Evolutionary conservation across 1,140 invertebrate species (phyloP), one percentile per base, ranked within the genome.

Genomic region (Idris sp.): DNA sequence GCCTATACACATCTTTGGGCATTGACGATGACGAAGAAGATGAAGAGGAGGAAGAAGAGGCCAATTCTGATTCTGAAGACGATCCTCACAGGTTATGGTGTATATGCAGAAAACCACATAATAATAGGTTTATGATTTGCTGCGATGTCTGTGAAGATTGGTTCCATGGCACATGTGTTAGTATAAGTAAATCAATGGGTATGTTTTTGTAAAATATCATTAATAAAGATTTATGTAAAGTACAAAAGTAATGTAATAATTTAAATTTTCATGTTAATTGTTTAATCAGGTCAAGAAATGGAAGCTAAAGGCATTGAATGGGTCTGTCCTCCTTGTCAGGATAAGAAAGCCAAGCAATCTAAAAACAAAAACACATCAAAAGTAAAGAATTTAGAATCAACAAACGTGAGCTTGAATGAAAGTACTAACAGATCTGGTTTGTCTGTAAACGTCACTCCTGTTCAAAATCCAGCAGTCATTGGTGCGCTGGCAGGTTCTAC

Each of bases 121-220:
- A 97, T 79, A 97, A 98, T 87, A 90, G 96, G 19, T 98, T 98
- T 84, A 99, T 99, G 97, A 98, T 99, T 80, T 97, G 96, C 82
- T 99, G 97, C 84, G 97, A 99, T 85, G 90, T 91, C 0, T 99
- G 97, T 86, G 94, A 97, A 83, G 96, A 98, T 79, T 99, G 97
- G 97, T 99, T 96, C 82, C 97, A 99, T 86, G 97, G 97, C 4
- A 96, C 94, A 79, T 98, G 97, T 88, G 97, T 98, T 4, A 95
- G 95, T 64, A 93, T 98, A 3, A 97, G 95, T 9, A 96, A 96
- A 88, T 91, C 92, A 1, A 94, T 96, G 92, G 93, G 95, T 88
- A 18, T 38, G 1, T 18, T 38, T 30, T 9, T 30, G 28, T 22
- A 22, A 2, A 22, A 22, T 22, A 22, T n/a, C n/a, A n/a, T n/a